Evolutionary conservation across 2,113 vertebrate genomes (phyloP).

Genomic region (Chitala chitala): DNA sequence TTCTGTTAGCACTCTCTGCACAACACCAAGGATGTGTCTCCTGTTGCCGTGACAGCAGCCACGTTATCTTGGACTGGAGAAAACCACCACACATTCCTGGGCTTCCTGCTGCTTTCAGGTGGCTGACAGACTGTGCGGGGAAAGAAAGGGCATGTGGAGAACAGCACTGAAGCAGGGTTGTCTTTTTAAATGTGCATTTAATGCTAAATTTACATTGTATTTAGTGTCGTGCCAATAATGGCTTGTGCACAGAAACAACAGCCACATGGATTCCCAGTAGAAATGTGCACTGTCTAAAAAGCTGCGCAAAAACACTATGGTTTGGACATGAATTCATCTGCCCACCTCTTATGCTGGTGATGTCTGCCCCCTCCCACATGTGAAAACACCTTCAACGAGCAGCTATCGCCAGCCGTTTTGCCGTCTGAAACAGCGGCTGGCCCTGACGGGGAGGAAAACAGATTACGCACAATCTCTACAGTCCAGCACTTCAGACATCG

Average conservation of each 20-base stretch:
- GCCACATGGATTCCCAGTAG: constrained; percentile 39
- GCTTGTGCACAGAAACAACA: constrained; percentile 29
- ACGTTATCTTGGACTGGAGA: constrained; percentile 57
- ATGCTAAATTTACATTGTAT: neutral
- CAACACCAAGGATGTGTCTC: constrained; percentile 55
- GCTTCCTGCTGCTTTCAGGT: constrained; percentile 32
- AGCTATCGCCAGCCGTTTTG: constrained; percentile 41
- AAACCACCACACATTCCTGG: constrained; percentile 45
- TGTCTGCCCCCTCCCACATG: too few species aligned
- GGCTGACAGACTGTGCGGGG: too few species aligned
- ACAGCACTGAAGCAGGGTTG: constrained; percentile 1
- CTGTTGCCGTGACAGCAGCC: constrained; percentile 58
- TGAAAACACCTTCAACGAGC: too few species aligned
- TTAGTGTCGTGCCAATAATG: neutral
- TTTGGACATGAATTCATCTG: constrained; percentile 37
- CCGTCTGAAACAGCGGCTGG: too few species aligned
- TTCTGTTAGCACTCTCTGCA: constrained; percentile 59
- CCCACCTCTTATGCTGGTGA: constrained; percentile 34
- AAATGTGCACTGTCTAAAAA: constrained; percentile 42
- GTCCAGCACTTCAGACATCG: constrained; percentile 46
- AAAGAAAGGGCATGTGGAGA: constrained; percentile 23
- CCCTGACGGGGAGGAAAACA: too few species aligned
- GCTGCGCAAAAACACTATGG: constrained; percentile 38
- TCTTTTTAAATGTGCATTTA: neutral
- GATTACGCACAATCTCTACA: constrained; percentile 44